Base-by-base conservation (phyloP, 1,140 invertebrate species). In the Venustaconcha ellipsiformis region DNA sequence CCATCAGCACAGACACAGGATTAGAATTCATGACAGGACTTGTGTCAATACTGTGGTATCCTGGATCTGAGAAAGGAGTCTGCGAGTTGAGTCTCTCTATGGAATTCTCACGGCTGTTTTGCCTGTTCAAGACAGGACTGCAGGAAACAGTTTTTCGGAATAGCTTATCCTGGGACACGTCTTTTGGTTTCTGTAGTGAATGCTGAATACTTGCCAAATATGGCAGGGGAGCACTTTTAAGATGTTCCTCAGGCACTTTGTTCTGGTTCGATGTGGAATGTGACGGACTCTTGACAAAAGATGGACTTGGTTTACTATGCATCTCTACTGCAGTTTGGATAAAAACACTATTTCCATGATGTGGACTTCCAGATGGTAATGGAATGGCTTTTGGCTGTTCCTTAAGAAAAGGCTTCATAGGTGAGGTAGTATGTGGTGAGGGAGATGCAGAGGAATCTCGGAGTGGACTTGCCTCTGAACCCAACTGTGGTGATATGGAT, bases 191-290 rank as follows among this genome's bases (percentile, higher is more conserved):
- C 58, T 77, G 75, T 14, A 77, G 57, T 6, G 69, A 66, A 58
- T 77, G 75, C 57, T 77, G 75, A 60, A 77, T 77, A 55, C 70
- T 77, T 55, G 65, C 65, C 12, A 77, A 55, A 57, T 77, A 77
- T n/a, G 75, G 66, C 11, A 62, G 30, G 37, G 26, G 26, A 3
- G 20, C 0, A 37, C 37, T 67, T 13, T n/a, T 18, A 57, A 23
- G 20, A 14, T 14, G 37, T 20, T 56, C 55, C 37, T 70, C 55
- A 55, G 18, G 17, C 68, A 70, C 57, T 18, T 18, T 14, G 15
- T 14, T 23, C 30, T 57, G 23, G 17, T 57, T 20, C 17, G 4
- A 23, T 23, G 17, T 20, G n/a, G n/a, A 20, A 26, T 69, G 48
- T 69, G 18, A n/a, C 48, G 6, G 18, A n/a, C 37, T 17, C n/a